phyloP scores from a whole-genome alignment of 2,888 invertebrate genomes.

The Iphiclides podalirius region DNA sequence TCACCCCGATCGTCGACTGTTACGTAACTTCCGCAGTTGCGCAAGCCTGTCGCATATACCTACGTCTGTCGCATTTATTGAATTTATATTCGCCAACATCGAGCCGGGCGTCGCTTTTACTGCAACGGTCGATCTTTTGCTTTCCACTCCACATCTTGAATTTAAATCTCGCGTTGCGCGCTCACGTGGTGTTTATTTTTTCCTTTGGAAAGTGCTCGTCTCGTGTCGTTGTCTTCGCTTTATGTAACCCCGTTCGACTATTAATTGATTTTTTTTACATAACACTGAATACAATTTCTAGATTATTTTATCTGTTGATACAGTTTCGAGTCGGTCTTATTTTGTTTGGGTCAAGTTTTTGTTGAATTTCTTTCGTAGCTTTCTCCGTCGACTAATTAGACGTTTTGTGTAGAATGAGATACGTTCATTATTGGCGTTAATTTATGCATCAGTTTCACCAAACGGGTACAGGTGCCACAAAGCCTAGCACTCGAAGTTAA shows the following conservation, averaged over 20 bases:
- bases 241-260: neutral
- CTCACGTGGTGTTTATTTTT: slow-evolving; percentile 30
- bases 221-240: neutral
- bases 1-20: neutral
- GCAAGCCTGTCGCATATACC: neutral
- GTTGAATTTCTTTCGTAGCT: too few species aligned
- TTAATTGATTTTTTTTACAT: too few species aligned
- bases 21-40: slow-evolving; percentile 11
- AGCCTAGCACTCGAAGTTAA: neutral
- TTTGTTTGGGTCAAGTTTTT: too few species aligned
- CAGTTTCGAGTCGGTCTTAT: too few species aligned
- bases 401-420: too few species aligned
- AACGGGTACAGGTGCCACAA: neutral
- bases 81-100: slow-evolving; percentile 22
- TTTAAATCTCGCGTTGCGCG: slow-evolving; percentile 53
- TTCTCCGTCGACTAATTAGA: too few species aligned
- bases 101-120: slow-evolving; percentile 24
- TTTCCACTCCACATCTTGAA: slow-evolving; percentile 58
- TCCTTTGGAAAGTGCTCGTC: slow-evolving; percentile 18
- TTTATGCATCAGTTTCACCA: neutral
- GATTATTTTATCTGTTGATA: too few species aligned
- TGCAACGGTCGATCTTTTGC: slow-evolving; percentile 37
- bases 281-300: too few species aligned
- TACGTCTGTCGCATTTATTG: slow-evolving; percentile 6
- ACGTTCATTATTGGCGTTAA: too few species aligned